phyloP scores from a whole-genome alignment of 1,140 invertebrate species.

The Drosophila orena region DNA sequence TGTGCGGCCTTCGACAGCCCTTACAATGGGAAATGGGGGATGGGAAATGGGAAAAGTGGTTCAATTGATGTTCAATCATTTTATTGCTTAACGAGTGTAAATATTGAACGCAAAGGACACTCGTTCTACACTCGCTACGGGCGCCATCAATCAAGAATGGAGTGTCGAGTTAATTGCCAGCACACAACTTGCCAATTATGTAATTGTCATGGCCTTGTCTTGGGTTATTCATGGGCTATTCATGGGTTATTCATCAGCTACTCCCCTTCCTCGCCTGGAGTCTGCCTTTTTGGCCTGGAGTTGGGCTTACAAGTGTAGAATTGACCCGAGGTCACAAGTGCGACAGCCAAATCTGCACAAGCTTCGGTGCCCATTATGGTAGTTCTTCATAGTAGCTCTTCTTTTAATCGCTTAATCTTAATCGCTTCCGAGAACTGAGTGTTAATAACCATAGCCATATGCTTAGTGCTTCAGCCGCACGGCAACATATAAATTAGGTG shows the following conservation, averaged over 20 bases:
- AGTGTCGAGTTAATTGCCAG: slow-evolving; percentile 69
- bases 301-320: slow-evolving; percentile 8
- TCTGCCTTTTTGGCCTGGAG: background rate
- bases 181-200: slow-evolving; percentile 74
- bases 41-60: slow-evolving; percentile 45
- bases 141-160: slow-evolving; percentile 67
- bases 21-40: slow-evolving; percentile 12
- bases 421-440: slow-evolving; percentile 17
- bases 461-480: background rate
- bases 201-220: slow-evolving; percentile 69
- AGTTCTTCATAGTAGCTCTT: no score
- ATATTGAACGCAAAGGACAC: slow-evolving; percentile 68
- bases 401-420: slow-evolving; percentile 27
- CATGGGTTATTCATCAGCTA: background rate
- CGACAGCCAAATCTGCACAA: slow-evolving; percentile 38
- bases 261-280: background rate
- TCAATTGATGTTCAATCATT: slow-evolving; percentile 59
- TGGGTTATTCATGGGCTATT: slow-evolving; percentile 6
- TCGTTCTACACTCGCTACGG: slow-evolving; percentile 45
- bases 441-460: slow-evolving; percentile 1
- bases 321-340: slow-evolving; percentile 28
- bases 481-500: slow-evolving; percentile 8
- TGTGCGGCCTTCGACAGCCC: slow-evolving; percentile 48
- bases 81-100: slow-evolving; percentile 73
- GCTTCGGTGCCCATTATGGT: slow-evolving; percentile 16